phyloP scores from a whole-genome alignment of 2,113 vertebrate species.

The Pterocles burchelli region DNA sequence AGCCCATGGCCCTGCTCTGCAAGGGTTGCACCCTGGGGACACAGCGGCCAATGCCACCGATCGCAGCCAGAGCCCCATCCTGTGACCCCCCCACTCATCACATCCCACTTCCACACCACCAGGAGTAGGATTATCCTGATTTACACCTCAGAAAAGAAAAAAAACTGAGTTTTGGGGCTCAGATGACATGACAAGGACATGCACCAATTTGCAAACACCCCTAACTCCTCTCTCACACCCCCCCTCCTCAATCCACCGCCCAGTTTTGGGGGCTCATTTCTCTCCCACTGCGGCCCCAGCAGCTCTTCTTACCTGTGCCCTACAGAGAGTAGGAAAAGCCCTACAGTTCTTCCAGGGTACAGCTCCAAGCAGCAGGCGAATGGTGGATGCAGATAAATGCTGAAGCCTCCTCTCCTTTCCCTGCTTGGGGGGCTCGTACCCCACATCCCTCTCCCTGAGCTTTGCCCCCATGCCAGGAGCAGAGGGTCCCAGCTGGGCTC shows the following conservation, averaged over 20 bases:
- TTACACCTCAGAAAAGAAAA: rapidly evolving
- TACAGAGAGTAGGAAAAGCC: rapidly evolving
- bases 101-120: background rate
- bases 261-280: background rate
- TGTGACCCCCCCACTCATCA: background rate
- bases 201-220: rapidly evolving
- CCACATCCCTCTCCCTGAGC: background rate
- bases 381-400: rapidly evolving
- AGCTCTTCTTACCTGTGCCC: background rate
- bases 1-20: background rate
- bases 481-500: background rate
- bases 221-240: rapidly evolving
- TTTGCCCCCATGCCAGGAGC: background rate
- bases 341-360: background rate
- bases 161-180: background rate
- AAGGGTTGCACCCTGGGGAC: background rate
- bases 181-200: rapidly evolving
- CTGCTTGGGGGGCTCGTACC: rapidly evolving
- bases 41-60: background rate
- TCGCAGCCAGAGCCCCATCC: background rate
- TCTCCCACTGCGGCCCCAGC: rapidly evolving
- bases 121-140: no score
- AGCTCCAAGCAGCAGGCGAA: background rate
- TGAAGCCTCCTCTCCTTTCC: no score
- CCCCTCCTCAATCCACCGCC: background rate